These are phyloP conservation scores for Drosophila neutralis DNA, from an alignment of 2,888 invertebrate genomes.

Conservation along the genomic window DNA sequence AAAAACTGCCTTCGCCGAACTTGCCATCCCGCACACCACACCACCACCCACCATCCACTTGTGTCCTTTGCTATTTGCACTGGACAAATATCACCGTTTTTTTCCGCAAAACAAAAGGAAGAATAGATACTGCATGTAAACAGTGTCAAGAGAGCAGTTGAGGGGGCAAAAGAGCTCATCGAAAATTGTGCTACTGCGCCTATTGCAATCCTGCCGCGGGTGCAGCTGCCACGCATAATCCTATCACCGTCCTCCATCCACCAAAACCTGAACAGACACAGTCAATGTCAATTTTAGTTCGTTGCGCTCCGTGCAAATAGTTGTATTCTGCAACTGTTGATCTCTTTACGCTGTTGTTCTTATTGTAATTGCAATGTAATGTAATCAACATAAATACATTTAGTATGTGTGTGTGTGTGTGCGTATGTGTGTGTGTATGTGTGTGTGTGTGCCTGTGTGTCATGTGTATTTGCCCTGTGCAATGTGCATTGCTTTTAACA, in stretches of 20 bases:
- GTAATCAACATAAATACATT: slow-evolving; percentile 74
- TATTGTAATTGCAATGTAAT: slow-evolving; percentile 48
- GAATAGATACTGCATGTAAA: slow-evolving; percentile 45
- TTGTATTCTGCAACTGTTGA: slow-evolving; percentile 36
- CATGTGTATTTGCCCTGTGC: slow-evolving; percentile 2
- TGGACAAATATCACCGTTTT: slow-evolving; percentile 32
- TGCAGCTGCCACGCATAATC: slow-evolving; percentile 24
- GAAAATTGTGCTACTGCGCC: slow-evolving; percentile 49
- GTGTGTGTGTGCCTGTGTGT: slow-evolving; percentile 4
- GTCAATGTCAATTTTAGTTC: slow-evolving; percentile 33
- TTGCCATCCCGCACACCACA: not conserved
- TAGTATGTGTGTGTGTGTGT: slow-evolving; percentile 49
- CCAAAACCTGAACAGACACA: not conserved
- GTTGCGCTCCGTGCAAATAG: slow-evolving; percentile 17
- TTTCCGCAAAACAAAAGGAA: slow-evolving; percentile 27
- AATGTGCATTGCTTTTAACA: slow-evolving; percentile 17
- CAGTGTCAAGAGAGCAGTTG: slow-evolving; percentile 12
- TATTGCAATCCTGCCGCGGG: slow-evolving; percentile 25
- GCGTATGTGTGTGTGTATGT: slow-evolving; percentile 4
- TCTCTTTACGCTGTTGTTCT: slow-evolving; percentile 26
- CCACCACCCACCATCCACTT: not conserved
- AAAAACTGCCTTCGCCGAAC: slow-evolving; percentile 36
- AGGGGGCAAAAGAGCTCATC: not conserved
- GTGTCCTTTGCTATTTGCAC: slow-evolving; percentile 45
- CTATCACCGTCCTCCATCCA: not conserved